phyloP scores from a whole-genome alignment of 2,113 vertebrate genomes.

The Hippopotamus amphibius region DNA sequence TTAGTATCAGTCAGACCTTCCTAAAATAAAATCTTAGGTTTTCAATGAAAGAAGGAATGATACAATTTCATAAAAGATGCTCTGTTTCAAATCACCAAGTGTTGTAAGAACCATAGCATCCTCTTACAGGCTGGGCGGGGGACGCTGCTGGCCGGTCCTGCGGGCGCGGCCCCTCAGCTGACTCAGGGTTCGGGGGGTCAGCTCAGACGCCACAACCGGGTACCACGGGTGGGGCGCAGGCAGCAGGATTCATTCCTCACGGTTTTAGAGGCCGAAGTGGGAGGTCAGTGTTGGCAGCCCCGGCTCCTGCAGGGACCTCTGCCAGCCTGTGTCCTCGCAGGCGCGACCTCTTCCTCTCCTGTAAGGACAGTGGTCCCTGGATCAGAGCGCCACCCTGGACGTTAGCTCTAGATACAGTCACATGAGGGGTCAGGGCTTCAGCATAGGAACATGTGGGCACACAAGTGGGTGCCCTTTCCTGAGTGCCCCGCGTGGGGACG shows the following conservation, averaged over 20 bases:
- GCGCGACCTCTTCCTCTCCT: too few relatives aligned
- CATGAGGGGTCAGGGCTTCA: background rate
- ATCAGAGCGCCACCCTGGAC: background rate
- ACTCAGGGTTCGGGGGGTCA: background rate
- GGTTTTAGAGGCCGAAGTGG: background rate
- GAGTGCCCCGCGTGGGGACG: background rate
- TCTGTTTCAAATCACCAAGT: background rate
- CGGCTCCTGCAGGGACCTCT: background rate
- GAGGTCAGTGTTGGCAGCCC: accelerated
- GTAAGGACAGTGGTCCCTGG: background rate
- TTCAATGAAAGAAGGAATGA: background rate
- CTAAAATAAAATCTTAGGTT: background rate
- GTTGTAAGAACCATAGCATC: accelerated
- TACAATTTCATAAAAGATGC: background rate
- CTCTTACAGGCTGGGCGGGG: background rate
- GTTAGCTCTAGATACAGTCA: background rate
- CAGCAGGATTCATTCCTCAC: background rate
- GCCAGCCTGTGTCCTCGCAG: background rate
- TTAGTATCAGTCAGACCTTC: background rate
- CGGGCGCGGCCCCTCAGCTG: accelerated
- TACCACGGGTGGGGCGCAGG: background rate
- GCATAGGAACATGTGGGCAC: background rate
- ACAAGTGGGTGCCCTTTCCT: background rate
- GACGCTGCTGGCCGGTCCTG: too few relatives aligned
- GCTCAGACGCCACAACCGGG: too few relatives aligned